Percentiles rank a stretch among this genome's conserved stretches.
Conservation (phyloP, 2,113 vertebrate species). For the Aphyosemion australe region DNA sequence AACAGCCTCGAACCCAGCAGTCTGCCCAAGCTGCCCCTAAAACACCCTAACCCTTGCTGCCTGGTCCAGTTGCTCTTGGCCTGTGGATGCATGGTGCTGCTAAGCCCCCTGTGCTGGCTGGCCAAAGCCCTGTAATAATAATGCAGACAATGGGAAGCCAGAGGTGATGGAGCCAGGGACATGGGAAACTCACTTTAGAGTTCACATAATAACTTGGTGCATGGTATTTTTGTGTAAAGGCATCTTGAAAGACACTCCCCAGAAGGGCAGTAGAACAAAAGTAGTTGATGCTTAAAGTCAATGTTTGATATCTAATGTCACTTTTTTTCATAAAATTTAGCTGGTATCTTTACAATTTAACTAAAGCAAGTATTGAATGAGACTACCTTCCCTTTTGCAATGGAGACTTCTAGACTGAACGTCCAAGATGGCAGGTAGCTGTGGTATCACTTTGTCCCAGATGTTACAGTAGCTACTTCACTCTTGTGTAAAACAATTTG, state of each 20-base stretch:
- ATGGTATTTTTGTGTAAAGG: background rate
- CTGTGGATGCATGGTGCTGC: slow-evolving; percentile 39
- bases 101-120: slow-evolving; percentile 58
- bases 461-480: too few relatives aligned
- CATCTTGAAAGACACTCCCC: background rate
- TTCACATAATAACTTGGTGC: background rate
- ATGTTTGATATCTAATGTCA: too few relatives aligned
- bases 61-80: slow-evolving; percentile 61
- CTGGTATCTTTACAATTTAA: too few relatives aligned
- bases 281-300: background rate
- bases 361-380: too few relatives aligned
- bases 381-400: too few relatives aligned
- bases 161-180: slow-evolving; percentile 41
- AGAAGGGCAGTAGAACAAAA: background rate
- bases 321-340: too few relatives aligned
- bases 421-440: too few relatives aligned
- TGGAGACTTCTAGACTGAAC: too few relatives aligned
- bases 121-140: slow-evolving; percentile 62
- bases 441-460: too few relatives aligned
- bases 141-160: slow-evolving; percentile 51
- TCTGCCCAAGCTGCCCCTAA: slow-evolving; percentile 29
- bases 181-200: slow-evolving; percentile 38
- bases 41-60: slow-evolving; percentile 32
- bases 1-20: slow-evolving; percentile 42
- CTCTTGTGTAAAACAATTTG: too few relatives aligned